Conservation (phyloP, 2,797 vertebrate genomes). For the Diplodus puntazzo region DNA sequence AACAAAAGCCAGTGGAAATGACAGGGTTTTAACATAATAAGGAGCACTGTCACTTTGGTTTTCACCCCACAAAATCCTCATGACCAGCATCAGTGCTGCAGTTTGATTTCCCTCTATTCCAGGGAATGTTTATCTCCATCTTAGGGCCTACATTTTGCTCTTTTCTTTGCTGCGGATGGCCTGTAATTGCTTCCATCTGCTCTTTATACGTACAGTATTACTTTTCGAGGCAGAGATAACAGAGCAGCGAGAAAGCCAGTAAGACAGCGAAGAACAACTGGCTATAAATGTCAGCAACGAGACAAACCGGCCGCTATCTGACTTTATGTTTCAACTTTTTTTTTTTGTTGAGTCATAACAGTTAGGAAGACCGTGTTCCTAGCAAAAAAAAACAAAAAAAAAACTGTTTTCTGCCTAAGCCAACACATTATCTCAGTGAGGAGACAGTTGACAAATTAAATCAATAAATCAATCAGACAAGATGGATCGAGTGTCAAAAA, state of each 20-base stretch:
- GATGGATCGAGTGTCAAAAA: slow-evolving; percentile 58
- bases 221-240: slow-evolving; percentile 46
- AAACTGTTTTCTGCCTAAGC: not conserved
- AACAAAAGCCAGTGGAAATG: slow-evolving; percentile 80
- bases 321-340: slow-evolving; percentile 23
- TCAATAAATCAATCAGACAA: slow-evolving; percentile 64
- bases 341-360: slow-evolving; percentile 40
- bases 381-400: too few species aligned
- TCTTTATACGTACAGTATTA: slow-evolving; percentile 61
- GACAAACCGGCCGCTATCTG: slow-evolving; percentile 16
- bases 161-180: slow-evolving; percentile 53
- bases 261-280: slow-evolving; percentile 29
- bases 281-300: slow-evolving; percentile 51
- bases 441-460: slow-evolving; percentile 67
- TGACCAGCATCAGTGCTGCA: slow-evolving; percentile 43
- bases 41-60: slow-evolving; percentile 65
- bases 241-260: slow-evolving; percentile 15
- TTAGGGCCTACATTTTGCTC: slow-evolving; percentile 59
- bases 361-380: not conserved
- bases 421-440: slow-evolving; percentile 39
- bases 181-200: slow-evolving; percentile 74
- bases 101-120: slow-evolving; percentile 62
- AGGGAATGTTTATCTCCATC: slow-evolving; percentile 66
- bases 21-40: slow-evolving; percentile 81
- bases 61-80: slow-evolving; percentile 51